Evolutionary conservation across 2,888 invertebrate species (phyloP), one percentile per base, ranked within the genome.

Genomic region (Drosophila rubida): DNA sequence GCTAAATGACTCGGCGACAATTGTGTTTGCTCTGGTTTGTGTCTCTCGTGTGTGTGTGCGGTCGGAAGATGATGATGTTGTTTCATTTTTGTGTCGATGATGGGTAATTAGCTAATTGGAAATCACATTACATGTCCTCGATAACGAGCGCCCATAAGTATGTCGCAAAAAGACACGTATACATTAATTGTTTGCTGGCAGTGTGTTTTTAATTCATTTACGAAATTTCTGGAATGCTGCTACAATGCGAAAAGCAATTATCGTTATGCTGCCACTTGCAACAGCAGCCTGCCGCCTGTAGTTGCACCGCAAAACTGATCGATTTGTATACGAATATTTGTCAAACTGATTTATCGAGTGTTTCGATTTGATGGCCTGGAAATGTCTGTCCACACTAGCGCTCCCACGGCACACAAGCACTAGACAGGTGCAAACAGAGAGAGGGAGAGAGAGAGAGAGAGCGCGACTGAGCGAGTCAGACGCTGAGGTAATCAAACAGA

Each of bases 281-380:
- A n/a, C n/a, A n/a, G n/a, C n/a, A n/a, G n/a, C n/a, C n/a, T n/a
- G 51, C 58, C 35, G 44, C 50, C 54, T n/a, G 46, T 51, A 30
- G 71, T 49, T 66, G 37, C 49, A 42, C 69, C 64, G 63, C 66
- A 77, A 59, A 77, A 70, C 48, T 78, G 75, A 81, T 79, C 81
- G 83, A 81, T 76, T 78, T 83, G 76, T 78, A 69, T 79, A n/a
- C n/a, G n/a, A n/a, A n/a, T n/a, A 67, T 78, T 80, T 78, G 82
- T 76, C 76, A 71, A 78, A 68, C 74, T 82, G 78, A 84, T 83
- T 85, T 83, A 83, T 81, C 79, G 75, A 74, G 75, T 78, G 75
- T 80, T 71, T 78, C 70, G 69, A 58, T 69, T 75, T 80, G 85
- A 80, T 79, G 80, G 82, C 64, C 68, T 73, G 85, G 77, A 75